phyloP scores from a whole-genome alignment of 2,888 invertebrate genomes.

The Drosophila suboccidentalis region DNA sequence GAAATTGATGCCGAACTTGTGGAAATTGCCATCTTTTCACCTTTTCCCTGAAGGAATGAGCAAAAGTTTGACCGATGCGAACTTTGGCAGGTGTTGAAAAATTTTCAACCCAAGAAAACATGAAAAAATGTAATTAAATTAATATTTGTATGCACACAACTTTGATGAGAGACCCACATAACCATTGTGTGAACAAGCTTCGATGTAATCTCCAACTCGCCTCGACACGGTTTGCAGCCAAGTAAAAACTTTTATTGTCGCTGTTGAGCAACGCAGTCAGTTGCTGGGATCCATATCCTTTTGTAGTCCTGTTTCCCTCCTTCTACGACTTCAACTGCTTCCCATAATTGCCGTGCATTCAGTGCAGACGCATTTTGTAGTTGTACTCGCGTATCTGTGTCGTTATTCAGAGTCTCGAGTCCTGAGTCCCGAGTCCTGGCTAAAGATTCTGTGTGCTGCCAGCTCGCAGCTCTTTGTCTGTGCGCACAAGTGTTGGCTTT shows the following conservation, averaged over 20 bases:
- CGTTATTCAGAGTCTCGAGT: conserved; percentile 1
- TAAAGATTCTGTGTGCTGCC: conserved; percentile 7
- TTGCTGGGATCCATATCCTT: conserved; percentile 30
- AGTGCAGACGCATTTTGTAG: conserved; percentile 46
- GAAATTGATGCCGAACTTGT: conserved; percentile 31
- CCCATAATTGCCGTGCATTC: conserved; percentile 61
- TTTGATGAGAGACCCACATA: conserved; percentile 11
- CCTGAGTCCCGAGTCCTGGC: neutral
- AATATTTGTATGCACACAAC: conserved; percentile 26
- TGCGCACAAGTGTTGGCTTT: conserved; percentile 48
- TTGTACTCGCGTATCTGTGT: conserved; percentile 18
- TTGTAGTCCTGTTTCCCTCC: conserved; percentile 3
- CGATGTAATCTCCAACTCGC: conserved; percentile 22
- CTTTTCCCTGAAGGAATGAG: conserved; percentile 2
- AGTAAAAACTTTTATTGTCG: conserved; percentile 62
- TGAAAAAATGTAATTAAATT: conserved; percentile 62
- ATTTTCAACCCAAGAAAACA: conserved; percentile 16
- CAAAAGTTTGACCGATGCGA: conserved; percentile 40
- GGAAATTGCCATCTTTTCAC: conserved; percentile 8
- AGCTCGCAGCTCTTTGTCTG: conserved; percentile 43
- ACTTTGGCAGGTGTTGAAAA: conserved; percentile 25
- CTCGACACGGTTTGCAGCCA: conserved; percentile 10
- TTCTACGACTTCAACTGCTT: neutral
- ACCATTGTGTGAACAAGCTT: conserved; percentile 1
- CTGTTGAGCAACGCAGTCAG: conserved; percentile 50